These are phyloP conservation scores for Petrolisthes manimaculis DNA, from an alignment of 2,888 invertebrate species.

Conservation along the genomic window DNA sequence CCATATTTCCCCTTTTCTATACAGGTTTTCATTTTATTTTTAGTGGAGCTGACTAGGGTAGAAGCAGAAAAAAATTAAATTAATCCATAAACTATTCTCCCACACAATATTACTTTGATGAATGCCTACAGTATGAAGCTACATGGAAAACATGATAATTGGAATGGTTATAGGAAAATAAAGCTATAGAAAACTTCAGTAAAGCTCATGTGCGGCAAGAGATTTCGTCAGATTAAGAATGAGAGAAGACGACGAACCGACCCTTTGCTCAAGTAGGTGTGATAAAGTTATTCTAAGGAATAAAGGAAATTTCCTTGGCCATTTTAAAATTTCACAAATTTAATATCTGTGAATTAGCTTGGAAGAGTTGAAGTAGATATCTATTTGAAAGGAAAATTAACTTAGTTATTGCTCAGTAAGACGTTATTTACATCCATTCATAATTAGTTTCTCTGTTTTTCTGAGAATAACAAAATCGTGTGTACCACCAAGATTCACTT, in stretches of 20 bases:
- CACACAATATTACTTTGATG: neutral
- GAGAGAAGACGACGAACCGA: conserved; percentile 1
- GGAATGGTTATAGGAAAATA: neutral
- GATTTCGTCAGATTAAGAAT: neutral
- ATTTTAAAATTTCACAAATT: neutral
- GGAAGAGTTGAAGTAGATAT: too few relatives aligned
- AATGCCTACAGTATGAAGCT: conserved; percentile 4
- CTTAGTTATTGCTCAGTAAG: too few relatives aligned
- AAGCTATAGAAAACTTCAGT: neutral
- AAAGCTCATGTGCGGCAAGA: conserved; percentile 4
- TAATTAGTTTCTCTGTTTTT: neutral
- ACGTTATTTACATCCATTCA: neutral
- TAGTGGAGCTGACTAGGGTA: conserved; percentile 45
- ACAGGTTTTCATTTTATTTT: conserved; percentile 26
- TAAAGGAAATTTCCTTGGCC: neutral
- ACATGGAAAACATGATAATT: neutral
- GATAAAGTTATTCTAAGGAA: neutral
- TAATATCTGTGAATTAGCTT: too few relatives aligned
- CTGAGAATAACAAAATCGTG: neutral
- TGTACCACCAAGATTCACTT: neutral
- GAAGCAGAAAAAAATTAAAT: conserved; percentile 11
- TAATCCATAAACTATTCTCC: conserved; percentile 2
- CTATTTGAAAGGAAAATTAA: too few relatives aligned
- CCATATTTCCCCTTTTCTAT: conserved; percentile 39
- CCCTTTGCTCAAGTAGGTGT: neutral